Base-by-base conservation (phyloP, 1,140 invertebrate species). In the Nymphalis io region DNA sequence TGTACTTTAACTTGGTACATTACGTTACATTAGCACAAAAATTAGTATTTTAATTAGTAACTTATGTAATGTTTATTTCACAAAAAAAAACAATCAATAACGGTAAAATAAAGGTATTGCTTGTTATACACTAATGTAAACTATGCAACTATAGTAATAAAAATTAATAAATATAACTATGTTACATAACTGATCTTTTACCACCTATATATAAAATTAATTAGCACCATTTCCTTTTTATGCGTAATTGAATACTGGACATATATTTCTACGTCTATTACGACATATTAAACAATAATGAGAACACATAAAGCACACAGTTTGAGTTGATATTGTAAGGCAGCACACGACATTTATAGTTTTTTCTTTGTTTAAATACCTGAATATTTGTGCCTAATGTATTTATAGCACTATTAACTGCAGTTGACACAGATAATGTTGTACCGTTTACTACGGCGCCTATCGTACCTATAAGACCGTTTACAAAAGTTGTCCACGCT, bases 331-430 rank as follows among this genome's bases (percentile, higher is more conserved):
- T 13, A 55, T 23, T 55, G 13, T 27, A 27, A 27, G 23, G 23
- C 23, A 27, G 23, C 12, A 69, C 40, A 72, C 53, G 66, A 72
- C 64, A 67, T 23, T 16, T 59, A 67, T 48, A 67, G 33, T 16
- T 16, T 11, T 15, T 38, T 44, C 59, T 16, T 33, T 18, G 8
- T 12, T 51, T 8, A 13, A 61, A 58, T 90, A 91, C 89, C 89
- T 91, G 77, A 18, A 91, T 61, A 68, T 88, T 91, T 51, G 79
- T 79, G 77, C 89, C 89, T 51, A 89, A 13, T 13, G 87, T 89
- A 58, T 89, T 89, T 48, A 91, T 87, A 38, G 83, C 83, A 60
- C 80, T 83, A 74, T 91, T 88, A 38, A 89, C 80, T 3, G 85
- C 82, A 0, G 74, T 84, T 2, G 85, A 86, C 1, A 87, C 67